Evolutionary conservation across 2,113 vertebrate species (phyloP).

Genomic region (Stigmatopora nigra): DNA sequence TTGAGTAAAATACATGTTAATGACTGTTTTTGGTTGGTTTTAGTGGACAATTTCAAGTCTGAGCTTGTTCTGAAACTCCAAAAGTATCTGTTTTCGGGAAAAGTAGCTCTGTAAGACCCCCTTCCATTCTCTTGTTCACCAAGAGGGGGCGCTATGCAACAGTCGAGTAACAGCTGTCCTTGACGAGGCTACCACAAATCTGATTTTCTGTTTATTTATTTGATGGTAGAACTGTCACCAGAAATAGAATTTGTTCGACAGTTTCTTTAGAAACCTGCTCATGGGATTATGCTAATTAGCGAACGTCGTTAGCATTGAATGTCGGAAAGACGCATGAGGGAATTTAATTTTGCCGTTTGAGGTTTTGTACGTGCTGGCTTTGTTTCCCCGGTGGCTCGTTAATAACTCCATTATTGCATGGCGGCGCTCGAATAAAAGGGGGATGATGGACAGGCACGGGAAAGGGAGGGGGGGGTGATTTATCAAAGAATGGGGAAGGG

Average conservation of each 20-base stretch:
- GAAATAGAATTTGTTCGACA: background rate
- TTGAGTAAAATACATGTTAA: no score
- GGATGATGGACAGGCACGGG: background rate
- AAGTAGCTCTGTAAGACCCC: background rate
- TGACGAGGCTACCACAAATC: background rate
- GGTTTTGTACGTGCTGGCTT: conserved; percentile 46
- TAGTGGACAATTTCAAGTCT: no score
- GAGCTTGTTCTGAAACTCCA: conserved; percentile 12
- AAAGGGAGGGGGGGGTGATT: background rate
- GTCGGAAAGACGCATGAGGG: conserved; percentile 29
- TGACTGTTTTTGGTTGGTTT: no score
- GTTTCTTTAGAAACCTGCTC: conserved; percentile 16
- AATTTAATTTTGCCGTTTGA: conserved; percentile 45
- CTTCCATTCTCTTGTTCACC: conserved; percentile 17
- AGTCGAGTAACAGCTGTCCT: background rate
- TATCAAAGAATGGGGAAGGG: conserved; percentile 16
- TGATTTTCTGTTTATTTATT: conserved; percentile 7
- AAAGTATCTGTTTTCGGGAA: background rate
- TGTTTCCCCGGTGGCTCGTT: conserved; percentile 53
- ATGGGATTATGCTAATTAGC: conserved; percentile 25
- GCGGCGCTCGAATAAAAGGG: conserved; percentile 36
- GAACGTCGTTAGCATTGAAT: conserved; percentile 22
- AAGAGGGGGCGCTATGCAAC: conserved; percentile 43
- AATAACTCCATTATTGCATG: conserved; percentile 38
- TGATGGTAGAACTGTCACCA: background rate